phyloP scores from a whole-genome alignment of 92 coral and sea anemone genomes.

The Actinernus sp. region DNA sequence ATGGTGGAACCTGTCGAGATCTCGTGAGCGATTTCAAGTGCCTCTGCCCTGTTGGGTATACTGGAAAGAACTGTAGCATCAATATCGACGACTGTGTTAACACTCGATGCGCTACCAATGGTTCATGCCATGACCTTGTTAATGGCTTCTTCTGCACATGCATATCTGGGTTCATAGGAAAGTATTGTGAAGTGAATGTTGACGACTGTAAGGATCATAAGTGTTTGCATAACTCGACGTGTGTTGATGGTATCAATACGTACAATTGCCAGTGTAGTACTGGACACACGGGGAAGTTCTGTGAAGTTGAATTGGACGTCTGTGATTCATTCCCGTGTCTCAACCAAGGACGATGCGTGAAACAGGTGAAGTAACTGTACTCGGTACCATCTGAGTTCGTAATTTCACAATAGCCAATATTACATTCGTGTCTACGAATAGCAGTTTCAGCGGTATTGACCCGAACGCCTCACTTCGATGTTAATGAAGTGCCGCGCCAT shows the following conservation, averaged over 20 bases:
- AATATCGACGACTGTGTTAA: slow-evolving; percentile 35
- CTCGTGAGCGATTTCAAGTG: slow-evolving; percentile 19
- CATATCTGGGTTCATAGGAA: slow-evolving; percentile 39
- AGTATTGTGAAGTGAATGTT: slow-evolving; percentile 23
- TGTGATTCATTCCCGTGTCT: slow-evolving; percentile 53
- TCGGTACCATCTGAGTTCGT: too few species aligned
- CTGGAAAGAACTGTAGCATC: slow-evolving; percentile 40
- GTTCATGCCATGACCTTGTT: slow-evolving; percentile 32
- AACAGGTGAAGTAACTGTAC: slow-evolving; percentile 17
- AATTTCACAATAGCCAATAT: too few species aligned
- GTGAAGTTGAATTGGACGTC: slow-evolving; percentile 23
- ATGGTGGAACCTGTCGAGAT: slow-evolving; percentile 31
- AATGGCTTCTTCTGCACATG: slow-evolving; percentile 37
- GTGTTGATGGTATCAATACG: slow-evolving; percentile 30
- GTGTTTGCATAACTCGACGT: slow-evolving; percentile 14
- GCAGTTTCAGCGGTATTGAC: too few species aligned
- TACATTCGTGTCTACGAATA: too few species aligned
- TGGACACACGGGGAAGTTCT: slow-evolving; percentile 28
- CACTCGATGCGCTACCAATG: slow-evolving; percentile 40
- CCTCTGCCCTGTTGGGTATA: slow-evolving; percentile 25
- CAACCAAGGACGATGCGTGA: slow-evolving; percentile 34
- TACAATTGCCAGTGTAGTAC: slow-evolving; percentile 24
- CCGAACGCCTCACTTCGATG: too few species aligned
- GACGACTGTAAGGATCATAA: slow-evolving; percentile 32
- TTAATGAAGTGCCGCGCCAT: too few species aligned